Base-by-base conservation (phyloP, 2,888 invertebrate species). In the Aelia acuminata region DNA sequence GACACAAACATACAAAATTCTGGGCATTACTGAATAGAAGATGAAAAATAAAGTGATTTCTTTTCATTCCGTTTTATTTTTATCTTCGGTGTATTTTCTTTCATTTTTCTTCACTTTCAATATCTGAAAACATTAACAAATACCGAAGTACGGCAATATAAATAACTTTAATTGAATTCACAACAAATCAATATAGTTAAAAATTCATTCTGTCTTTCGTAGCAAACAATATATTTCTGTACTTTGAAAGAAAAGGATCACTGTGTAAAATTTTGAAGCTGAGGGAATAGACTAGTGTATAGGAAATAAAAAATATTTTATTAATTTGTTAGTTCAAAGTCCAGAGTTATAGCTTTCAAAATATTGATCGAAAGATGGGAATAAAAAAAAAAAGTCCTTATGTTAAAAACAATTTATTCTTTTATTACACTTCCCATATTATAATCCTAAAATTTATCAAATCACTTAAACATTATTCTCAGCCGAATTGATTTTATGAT, bases 371-470 rank as follows among this genome's bases (percentile, higher is more conserved):
- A 3, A 35, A 20, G 18, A 18, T 35, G 20, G 63, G 63, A 70
- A 31, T 0, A 70, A 31, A 70, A 70, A 70, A 31, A 70, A 18
- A 26, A 70, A 7, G 35, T 20, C 4, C 4, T 2, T 70, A 31
- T 70, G 18, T 35, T 70, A 70, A 70, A 70, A 70, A 70, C 63
- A 70, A 70, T 70, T 70, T 70, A 70, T 70, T 70, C 63, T 35
- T 35, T 10, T 7, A 35, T 35, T 35, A 70, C 3, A 70, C 18
- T 70, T 70, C 63, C 63, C 31, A 35, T 70, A 35, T 20, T 70
- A 63, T 35, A 1, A n/a, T n/a, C n/a, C 63, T 70, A 70, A 35
- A 35, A 35, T 35, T 57, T 70, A 70, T 70, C 31, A 70, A 70
- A 35, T 18, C 1, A 35, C 18, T 70, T 70, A 70, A 3, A 63